Base-by-base conservation (phyloP, 2,113 vertebrate genomes). In the Canis aureus region DNA sequence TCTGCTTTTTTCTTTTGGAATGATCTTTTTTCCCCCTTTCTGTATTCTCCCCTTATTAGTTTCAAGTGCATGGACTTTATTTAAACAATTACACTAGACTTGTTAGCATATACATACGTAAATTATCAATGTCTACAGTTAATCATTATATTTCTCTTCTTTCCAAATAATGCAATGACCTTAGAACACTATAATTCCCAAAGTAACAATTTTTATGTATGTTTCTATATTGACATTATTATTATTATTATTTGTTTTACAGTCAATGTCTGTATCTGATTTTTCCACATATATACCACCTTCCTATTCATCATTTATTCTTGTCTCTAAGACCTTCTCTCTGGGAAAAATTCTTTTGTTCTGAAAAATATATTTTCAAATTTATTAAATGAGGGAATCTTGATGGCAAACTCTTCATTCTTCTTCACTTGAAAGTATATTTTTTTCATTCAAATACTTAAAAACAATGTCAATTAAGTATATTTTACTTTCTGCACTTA, bases 391-490 rank as follows among this genome's bases (percentile, higher is more conserved):
- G 11, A n/a, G 17, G 27, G 64, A 57, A 16, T 71, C 51, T n/a
- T 84, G 22, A 9, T 89, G 55, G n/a, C 51, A 87, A 57, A 67
- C 15, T 73, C 38, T 62, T n/a, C 35, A 78, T 79, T 85, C 62
- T 79, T 53, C 3, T 69, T 90, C 43, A 94, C 6, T 57, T 27
- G 15, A 71, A 93, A 78, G 3, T 57, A 57, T 67, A 19, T 80
- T 74, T 87, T 81, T 87, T 95, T 94, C 17, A 73, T 29, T 91
- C 11, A 29, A 59, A 94, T 49, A 73, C 17, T 73, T 73, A 55
- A 71, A 62, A 19, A 49, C 51, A 23, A 64, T 76, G 91, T 53
- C 10, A 27, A 49, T 55, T 67, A 73, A 27, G 7, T 79, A 38
- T 57, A 29, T 74, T 57, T 85, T 32, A 43, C 62, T 78, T 71